A percentile compares a stretch with the other conserved stretches of the same genome.
Conservation (phyloP, 2,888 invertebrate species). For the Megaustenia siamemsis region DNA sequence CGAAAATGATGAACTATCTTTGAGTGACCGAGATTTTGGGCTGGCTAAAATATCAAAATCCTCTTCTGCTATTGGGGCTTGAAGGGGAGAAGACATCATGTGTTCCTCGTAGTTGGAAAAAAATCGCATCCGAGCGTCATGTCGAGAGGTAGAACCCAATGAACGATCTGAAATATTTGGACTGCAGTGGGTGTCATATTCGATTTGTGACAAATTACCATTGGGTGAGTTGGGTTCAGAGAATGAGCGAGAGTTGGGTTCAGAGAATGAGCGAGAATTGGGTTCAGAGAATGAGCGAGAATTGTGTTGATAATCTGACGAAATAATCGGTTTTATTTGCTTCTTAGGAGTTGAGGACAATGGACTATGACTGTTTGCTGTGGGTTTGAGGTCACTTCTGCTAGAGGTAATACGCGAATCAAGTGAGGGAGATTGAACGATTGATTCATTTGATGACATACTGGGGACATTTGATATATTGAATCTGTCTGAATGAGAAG, state of each 20-base stretch:
- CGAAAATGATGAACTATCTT: not conserved
- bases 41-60: not conserved
- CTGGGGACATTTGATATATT: not conserved
- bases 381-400: not conserved
- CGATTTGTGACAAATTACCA: not conserved
- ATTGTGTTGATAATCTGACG: not conserved
- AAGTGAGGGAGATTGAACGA: not conserved
- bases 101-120: conserved; percentile 53
- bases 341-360: not conserved
- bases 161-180: not conserved
- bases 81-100: not conserved
- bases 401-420: not conserved
- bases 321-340: not conserved
- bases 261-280: too few relatives aligned
- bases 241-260: not conserved
- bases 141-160: not conserved
- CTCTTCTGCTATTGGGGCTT: not conserved
- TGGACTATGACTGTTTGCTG: not conserved
- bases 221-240: not conserved
- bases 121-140: conserved; percentile 43
- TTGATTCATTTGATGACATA: not conserved
- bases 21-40: not conserved
- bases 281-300: not conserved
- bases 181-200: not conserved
- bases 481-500: conserved; percentile 10